These are phyloP conservation scores for Brenthis daphne DNA, from an alignment of 2,888 invertebrate genomes.

Conservation along the genomic window DNA sequence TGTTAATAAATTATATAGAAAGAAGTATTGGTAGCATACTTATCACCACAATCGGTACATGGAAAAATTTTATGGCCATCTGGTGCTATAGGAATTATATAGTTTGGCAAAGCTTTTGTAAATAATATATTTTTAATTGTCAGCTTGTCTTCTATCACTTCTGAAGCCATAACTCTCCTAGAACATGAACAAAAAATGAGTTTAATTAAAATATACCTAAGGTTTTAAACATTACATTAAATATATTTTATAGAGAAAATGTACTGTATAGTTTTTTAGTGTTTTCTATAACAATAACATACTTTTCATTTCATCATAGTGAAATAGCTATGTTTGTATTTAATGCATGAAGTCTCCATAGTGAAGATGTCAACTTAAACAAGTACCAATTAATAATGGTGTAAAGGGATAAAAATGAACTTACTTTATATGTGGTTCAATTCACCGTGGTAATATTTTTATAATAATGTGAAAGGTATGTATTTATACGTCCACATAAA, in stretches of 20 bases:
- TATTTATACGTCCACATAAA: too few relatives aligned
- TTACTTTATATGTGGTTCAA: too few relatives aligned
- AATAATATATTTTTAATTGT: slow-evolving; percentile 71
- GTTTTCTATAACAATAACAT: too few relatives aligned
- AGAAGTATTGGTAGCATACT: slow-evolving; percentile 54
- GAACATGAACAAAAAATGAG: neutral
- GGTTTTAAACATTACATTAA: neutral
- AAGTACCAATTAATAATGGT: too few relatives aligned
- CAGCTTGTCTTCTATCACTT: slow-evolving; percentile 53
- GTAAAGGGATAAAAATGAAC: too few relatives aligned
- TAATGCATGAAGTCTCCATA: too few relatives aligned
- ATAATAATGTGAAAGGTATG: too few relatives aligned
- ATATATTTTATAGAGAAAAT: neutral
- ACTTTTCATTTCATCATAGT: too few relatives aligned
- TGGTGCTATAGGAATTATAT: slow-evolving; percentile 55
- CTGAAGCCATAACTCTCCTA: slow-evolving; percentile 22
- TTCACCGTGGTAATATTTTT: too few relatives aligned
- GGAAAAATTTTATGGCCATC: slow-evolving; percentile 68
- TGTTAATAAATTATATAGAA: neutral
- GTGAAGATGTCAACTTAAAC: too few relatives aligned
- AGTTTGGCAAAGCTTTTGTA: slow-evolving; percentile 64
- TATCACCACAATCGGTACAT: slow-evolving; percentile 81
- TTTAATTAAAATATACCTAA: neutral
- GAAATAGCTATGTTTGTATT: too few relatives aligned
- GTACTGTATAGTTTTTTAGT: too few relatives aligned